Conservation (phyloP, 2,888 invertebrate species). For the Ochropacha duplaris region DNA sequence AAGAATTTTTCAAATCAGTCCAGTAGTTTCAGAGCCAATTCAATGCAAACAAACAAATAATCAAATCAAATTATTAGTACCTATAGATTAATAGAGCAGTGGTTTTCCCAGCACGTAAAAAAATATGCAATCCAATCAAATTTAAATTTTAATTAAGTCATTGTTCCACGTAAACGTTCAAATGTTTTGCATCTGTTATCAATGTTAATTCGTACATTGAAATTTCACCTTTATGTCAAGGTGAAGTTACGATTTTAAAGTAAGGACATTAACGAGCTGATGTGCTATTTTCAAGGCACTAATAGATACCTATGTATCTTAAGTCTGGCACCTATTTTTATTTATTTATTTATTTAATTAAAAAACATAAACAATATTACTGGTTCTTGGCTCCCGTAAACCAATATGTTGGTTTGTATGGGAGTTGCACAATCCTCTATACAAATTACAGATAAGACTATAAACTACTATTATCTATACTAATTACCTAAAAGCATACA, state of each 20-base stretch:
- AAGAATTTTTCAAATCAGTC: too few species aligned
- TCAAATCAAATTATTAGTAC: too few species aligned
- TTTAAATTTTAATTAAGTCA: neutral
- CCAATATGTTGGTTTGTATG: too few species aligned
- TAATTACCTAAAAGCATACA: too few species aligned
- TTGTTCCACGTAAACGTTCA: neutral
- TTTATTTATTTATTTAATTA: too few species aligned
- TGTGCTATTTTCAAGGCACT: neutral
- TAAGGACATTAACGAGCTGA: neutral
- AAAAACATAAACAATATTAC: too few species aligned
- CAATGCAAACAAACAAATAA: too few species aligned
- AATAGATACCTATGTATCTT: neutral
- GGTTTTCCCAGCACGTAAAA: neutral
- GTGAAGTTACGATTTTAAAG: neutral
- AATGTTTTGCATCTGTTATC: neutral
- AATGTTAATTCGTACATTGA: neutral
- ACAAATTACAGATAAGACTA: too few species aligned
- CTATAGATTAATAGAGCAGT: neutral
- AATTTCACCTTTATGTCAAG: neutral
- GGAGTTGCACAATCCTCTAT: too few species aligned
- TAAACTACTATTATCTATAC: too few species aligned
- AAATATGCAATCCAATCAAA: neutral
- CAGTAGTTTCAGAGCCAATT: too few species aligned
- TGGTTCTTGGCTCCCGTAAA: too few species aligned
- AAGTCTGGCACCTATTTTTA: neutral